phyloP scores from a whole-genome alignment of 1,140 invertebrate species.

The Elymnias hypermnestra region DNA sequence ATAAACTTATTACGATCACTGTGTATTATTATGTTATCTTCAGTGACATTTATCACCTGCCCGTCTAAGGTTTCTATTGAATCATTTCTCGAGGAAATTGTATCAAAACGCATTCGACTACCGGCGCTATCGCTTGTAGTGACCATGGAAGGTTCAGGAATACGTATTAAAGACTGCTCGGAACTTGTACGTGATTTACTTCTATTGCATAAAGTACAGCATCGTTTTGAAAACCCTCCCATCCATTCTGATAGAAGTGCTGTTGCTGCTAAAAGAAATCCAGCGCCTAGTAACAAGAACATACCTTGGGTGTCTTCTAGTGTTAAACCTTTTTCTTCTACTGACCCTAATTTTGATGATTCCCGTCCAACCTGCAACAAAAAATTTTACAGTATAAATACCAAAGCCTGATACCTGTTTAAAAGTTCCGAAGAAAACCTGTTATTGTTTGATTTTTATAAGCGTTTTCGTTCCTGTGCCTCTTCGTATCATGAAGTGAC shows the following conservation, averaged over 20 bases:
- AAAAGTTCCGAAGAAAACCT: too few species aligned
- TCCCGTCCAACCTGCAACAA: constrained; percentile 31
- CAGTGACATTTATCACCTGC: constrained; percentile 42
- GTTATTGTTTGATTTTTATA: too few species aligned
- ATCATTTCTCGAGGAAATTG: constrained; percentile 32
- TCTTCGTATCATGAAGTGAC: too few species aligned
- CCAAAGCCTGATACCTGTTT: neutral
- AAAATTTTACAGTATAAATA: neutral
- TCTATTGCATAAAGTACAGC: constrained; percentile 42
- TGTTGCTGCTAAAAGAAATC: constrained; percentile 77
- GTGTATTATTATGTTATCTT: constrained; percentile 49
- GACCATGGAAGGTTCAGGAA: constrained; percentile 11
- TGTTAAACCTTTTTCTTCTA: constrained; percentile 82
- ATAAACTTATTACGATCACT: constrained; percentile 28
- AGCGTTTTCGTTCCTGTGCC: too few species aligned
- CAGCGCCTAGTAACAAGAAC: constrained; percentile 83
- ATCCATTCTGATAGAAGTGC: constrained; percentile 79
- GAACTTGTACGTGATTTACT: constrained; percentile 22
- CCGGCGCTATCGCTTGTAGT: constrained; percentile 15
- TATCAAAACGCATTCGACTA: constrained; percentile 25
- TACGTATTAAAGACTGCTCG: constrained; percentile 25
- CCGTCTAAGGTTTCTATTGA: constrained; percentile 48
- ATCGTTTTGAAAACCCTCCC: constrained; percentile 79
- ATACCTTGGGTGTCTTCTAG: constrained; percentile 87
- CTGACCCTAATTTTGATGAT: constrained; percentile 47